Evolutionary conservation across 2,113 vertebrate genomes (phyloP).

Genomic region (Collichthys lucidus): DNA sequence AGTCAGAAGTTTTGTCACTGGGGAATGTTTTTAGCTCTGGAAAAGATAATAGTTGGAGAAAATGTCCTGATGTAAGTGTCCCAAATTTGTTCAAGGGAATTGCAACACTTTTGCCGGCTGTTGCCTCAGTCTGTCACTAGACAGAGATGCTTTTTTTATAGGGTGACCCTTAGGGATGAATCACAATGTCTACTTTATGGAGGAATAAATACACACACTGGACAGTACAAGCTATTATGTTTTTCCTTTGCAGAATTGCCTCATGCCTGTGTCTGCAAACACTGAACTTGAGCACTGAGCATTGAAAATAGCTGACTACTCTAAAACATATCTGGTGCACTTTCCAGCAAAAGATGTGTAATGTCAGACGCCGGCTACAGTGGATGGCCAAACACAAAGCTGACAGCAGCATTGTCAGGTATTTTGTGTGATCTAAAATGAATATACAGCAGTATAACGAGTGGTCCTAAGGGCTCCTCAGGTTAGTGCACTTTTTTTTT

Average conservation of each 20-base stretch:
- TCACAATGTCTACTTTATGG: slow-evolving; percentile 51
- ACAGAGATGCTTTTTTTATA: slow-evolving; percentile 37
- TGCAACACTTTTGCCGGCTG: slow-evolving; percentile 63
- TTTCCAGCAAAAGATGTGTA: slow-evolving; percentile 54
- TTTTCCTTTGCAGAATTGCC: slow-evolving; percentile 61
- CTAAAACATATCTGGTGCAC: slow-evolving; percentile 48
- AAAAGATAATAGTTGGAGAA: slow-evolving; percentile 56
- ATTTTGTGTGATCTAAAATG: slow-evolving; percentile 50
- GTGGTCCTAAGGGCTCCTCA: slow-evolving; percentile 19
- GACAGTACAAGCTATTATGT: slow-evolving; percentile 51
- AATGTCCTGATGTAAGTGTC: slow-evolving; percentile 59
- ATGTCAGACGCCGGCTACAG: slow-evolving; percentile 39
- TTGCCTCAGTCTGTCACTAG: slow-evolving; percentile 74
- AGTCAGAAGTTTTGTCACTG: slow-evolving; percentile 11
- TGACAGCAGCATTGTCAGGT: slow-evolving; percentile 50
- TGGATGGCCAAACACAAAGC: slow-evolving; percentile 26
- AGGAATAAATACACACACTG: slow-evolving; percentile 48
- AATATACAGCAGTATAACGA: slow-evolving; percentile 23
- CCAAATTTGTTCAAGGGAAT: slow-evolving; percentile 65
- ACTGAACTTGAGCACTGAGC: slow-evolving; percentile 43
- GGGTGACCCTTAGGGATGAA: slow-evolving; percentile 64
- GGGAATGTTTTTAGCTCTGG: slow-evolving; percentile 37
- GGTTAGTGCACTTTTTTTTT: slow-evolving; percentile 34
- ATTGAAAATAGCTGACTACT: slow-evolving; percentile 68
- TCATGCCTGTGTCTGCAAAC: slow-evolving; percentile 63